phyloP scores from a whole-genome alignment of 2,113 vertebrate species.

The Varanus salvator region DNA sequence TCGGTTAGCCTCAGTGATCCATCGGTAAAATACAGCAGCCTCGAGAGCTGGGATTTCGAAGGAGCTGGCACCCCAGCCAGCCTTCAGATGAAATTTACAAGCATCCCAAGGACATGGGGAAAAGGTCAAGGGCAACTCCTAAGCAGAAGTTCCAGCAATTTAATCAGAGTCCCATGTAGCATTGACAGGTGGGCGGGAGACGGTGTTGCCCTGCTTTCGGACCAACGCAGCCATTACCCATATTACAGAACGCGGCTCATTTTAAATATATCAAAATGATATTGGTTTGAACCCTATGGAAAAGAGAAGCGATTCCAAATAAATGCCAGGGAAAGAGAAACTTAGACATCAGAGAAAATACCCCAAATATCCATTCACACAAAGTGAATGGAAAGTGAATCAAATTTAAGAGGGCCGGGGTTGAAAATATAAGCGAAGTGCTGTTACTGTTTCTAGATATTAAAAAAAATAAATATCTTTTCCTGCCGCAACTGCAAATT shows the following conservation, averaged over 20 bases:
- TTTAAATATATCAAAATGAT: neutral
- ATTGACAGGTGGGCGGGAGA: neutral
- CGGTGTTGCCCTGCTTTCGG: neutral
- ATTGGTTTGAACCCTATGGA: neutral
- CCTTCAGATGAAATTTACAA: conserved; percentile 12
- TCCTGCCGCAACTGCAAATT: neutral
- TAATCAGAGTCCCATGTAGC: neutral
- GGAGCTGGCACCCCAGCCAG: neutral
- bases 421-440: too few species aligned
- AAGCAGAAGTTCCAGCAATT: neutral
- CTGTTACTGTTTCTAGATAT: neutral
- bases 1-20: neutral
- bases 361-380: accelerated
- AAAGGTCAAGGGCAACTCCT: neutral
- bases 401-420: neutral
- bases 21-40: neutral
- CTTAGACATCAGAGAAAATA: neutral
- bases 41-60: neutral
- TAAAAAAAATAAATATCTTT: neutral
- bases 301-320: neutral
- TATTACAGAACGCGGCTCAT: accelerated
- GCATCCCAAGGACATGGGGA: neutral
- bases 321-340: neutral
- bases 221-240: neutral
- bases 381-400: too few species aligned